phyloP scores from a whole-genome alignment of 2,797 vertebrate genomes.

The Todus mexicanus region DNA sequence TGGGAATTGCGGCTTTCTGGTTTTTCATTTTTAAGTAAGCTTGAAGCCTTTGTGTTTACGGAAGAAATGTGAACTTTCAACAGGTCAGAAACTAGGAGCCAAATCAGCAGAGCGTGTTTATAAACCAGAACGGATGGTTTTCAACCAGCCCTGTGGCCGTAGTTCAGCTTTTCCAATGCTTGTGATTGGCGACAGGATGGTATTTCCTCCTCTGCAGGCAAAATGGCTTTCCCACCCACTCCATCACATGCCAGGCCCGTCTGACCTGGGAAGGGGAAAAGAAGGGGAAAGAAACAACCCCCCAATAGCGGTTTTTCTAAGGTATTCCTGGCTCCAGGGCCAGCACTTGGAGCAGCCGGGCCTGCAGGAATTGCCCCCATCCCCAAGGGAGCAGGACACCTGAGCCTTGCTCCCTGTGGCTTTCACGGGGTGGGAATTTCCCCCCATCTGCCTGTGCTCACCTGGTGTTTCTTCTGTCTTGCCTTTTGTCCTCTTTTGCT shows the following conservation, averaged over 20 bases:
- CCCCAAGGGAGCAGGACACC: neutral
- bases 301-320: neutral
- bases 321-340: neutral
- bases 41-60: neutral
- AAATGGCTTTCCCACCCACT: constrained; percentile 17
- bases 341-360: neutral
- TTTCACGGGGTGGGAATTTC: neutral
- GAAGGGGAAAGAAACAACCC: neutral
- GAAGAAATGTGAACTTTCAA: neutral
- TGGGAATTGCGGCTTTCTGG: neutral
- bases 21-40: neutral
- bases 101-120: neutral
- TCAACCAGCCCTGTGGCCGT: neutral
- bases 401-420: neutral
- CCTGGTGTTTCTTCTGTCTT: neutral
- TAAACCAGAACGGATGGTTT: neutral
- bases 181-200: neutral
- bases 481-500: neutral
- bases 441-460: neutral
- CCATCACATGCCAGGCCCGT: neutral
- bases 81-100: neutral
- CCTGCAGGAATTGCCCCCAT: neutral
- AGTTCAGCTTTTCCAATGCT: neutral
- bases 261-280: too few relatives aligned
- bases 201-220: constrained; percentile 23